Conservation (phyloP, 2,888 invertebrate species). For the Stomorhina lunata region DNA sequence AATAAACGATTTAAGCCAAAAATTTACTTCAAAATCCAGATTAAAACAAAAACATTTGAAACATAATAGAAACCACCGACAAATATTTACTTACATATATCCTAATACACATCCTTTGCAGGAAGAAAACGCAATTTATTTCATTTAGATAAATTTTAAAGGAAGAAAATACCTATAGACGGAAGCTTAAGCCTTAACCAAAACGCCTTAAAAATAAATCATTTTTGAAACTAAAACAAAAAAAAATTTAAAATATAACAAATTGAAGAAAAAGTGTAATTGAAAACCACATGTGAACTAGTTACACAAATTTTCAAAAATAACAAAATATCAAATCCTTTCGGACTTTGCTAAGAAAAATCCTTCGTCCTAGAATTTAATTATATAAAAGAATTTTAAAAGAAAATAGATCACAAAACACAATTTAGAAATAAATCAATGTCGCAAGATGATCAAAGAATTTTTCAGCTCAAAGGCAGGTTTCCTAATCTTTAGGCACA, state of each 20-base stretch:
- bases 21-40: background rate
- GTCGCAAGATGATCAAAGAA: slow-evolving; percentile 62
- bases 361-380: slow-evolving; percentile 5
- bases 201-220: background rate
- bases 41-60: background rate
- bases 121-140: slow-evolving; percentile 17
- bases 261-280: slow-evolving; percentile 55
- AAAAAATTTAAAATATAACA: too few relatives aligned
- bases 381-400: background rate
- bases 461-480: slow-evolving; percentile 39
- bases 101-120: background rate
- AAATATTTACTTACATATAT: background rate
- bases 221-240: background rate
- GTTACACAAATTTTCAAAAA: slow-evolving; percentile 14
- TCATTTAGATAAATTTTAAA: too few relatives aligned
- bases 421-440: background rate
- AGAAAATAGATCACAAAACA: background rate
- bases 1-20: background rate
- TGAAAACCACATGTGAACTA: slow-evolving; percentile 56
- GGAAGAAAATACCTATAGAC: background rate
- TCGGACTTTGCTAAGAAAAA: slow-evolving; percentile 39
- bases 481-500: slow-evolving; percentile 17
- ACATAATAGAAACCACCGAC: slow-evolving; percentile 16
- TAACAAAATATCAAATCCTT: slow-evolving; percentile 59
- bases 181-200: slow-evolving; percentile 37